Evolutionary conservation across 2,797 vertebrate species (phyloP).

Genomic region (Odontamblyopus lacepedii): DNA sequence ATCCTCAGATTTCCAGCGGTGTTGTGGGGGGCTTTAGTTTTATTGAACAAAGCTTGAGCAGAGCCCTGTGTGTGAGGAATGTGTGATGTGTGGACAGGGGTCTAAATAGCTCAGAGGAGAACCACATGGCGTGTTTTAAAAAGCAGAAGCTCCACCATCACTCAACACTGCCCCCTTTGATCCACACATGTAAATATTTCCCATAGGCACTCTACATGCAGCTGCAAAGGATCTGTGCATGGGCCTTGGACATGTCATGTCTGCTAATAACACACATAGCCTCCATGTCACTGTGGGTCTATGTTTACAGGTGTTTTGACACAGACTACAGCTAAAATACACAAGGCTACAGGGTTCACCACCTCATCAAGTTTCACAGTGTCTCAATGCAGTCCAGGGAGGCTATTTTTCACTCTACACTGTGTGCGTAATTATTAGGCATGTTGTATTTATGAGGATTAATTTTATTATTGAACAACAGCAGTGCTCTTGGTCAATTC

Average conservation of each 20-base stretch:
- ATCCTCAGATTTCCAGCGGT: conserved; percentile 22
- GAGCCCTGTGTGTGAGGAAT: conserved; percentile 43
- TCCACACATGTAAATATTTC: conserved; percentile 51
- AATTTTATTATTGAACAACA: too few species aligned
- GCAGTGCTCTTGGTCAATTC: too few species aligned
- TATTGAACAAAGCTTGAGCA: conserved; percentile 59
- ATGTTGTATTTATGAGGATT: too few species aligned
- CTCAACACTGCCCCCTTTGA: conserved; percentile 45
- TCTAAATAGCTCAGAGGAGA: conserved; percentile 37
- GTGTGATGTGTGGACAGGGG: conserved; percentile 26
- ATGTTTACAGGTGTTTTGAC: conserved; percentile 37
- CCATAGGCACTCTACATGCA: conserved; percentile 23
- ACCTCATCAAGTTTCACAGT: conserved; percentile 14
- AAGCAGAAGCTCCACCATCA: conserved; percentile 23
- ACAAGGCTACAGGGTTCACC: conserved; percentile 1
- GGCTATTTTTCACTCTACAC: conserved; percentile 21
- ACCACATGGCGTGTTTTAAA: conserved; percentile 33
- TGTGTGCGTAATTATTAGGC: too few species aligned
- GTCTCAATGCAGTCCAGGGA: conserved; percentile 20
- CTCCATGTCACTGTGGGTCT: conserved; percentile 5
- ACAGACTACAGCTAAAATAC: conserved; percentile 17
- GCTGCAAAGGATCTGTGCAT: conserved; percentile 34
- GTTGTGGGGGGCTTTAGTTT: conserved; percentile 42
- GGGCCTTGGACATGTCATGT: conserved; percentile 12
- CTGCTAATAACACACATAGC: conserved; percentile 17